Base-by-base conservation (phyloP, 2,888 invertebrate genomes). In the Lottia scabra region DNA sequence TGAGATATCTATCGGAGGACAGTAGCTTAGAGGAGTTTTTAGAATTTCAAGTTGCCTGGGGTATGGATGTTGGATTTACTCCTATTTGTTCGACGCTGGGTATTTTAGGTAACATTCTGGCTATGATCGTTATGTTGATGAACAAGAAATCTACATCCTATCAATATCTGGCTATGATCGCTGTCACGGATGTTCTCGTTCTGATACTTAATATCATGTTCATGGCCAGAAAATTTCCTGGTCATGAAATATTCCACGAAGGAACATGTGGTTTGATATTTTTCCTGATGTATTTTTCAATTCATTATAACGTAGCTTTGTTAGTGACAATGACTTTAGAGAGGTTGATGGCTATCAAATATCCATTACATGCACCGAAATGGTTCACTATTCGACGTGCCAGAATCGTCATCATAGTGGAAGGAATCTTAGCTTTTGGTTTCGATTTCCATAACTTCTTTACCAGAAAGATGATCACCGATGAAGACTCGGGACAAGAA, bases 301-400 rank as follows among this genome's bases (percentile, higher is more conserved):
- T 72, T 23, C 75, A 75, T 65, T 69, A 65, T 66, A 67, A 68
- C 67, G 75, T 75, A 15, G 23, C 66, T 15, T 45, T 72, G 2
- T 67, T 76, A 68, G 63, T 70, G 12, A 67, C 68, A 26, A 73
- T 76, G 73, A 76, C 76, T 0, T 26, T 70, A 1, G 76, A 76
- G 68, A 69, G 74, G 19, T 76, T 68, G 38, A 23, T 76, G 12
- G 73, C 71, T 30, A 68, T 76, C 65, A 65, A 48, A 43, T 72
- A 65, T 56, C 76, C 76, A 1, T 67, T 74, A 4, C 23, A 72
- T 38, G 71, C 74, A 0, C 15, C 30, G 27, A 63, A 44, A 23
- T 71, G 74, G 72, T 66, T 68, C 30, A 43, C 70, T 12, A 15
- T 65, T 13, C 46, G 44, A 19, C 19, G 62, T 23, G 70, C 72